These are phyloP conservation scores for Acanthaster planci DNA, from an alignment of 35 echinoderm and acorn worm genomes.

Conservation along the genomic window DNA sequence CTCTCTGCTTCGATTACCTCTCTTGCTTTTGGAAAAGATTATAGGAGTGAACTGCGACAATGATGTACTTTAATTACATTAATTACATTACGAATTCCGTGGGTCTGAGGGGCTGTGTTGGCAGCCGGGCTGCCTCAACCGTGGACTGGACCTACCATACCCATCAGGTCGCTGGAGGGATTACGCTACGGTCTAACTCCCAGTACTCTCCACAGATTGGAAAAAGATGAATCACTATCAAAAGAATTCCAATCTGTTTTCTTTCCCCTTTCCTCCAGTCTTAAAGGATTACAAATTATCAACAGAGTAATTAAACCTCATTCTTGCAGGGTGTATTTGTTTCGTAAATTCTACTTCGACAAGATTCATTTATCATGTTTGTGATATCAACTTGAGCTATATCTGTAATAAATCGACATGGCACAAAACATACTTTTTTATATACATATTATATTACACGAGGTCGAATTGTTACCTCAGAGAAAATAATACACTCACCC, in stretches of 20 bases:
- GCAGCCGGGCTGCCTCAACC: not conserved
- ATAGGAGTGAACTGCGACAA: slow-evolving; percentile 26
- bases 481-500: not conserved
- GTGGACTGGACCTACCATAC: not conserved
- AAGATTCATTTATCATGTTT: not conserved
- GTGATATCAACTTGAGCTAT: not conserved
- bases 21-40: slow-evolving; percentile 30
- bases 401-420: not conserved
- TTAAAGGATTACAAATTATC: slow-evolving; percentile 22
- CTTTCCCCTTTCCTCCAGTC: not conserved
- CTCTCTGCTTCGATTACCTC: slow-evolving; percentile 16
- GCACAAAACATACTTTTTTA: no score
- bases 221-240: slow-evolving; percentile 1
- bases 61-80: slow-evolving; percentile 34
- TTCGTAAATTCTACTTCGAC: not conserved
- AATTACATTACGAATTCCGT: slow-evolving; percentile 27
- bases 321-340: slow-evolving; percentile 8
- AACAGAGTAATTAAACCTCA: slow-evolving; percentile 3
- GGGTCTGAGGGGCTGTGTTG: not conserved
- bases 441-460: not conserved
- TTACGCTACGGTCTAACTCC: not conserved
- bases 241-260: slow-evolving; percentile 30
- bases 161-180: not conserved
- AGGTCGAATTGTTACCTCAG: not conserved
- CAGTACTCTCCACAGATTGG: slow-evolving; percentile 20